phyloP scores from a whole-genome alignment of 2,888 invertebrate genomes.

The Amphiduros pacificus region DNA sequence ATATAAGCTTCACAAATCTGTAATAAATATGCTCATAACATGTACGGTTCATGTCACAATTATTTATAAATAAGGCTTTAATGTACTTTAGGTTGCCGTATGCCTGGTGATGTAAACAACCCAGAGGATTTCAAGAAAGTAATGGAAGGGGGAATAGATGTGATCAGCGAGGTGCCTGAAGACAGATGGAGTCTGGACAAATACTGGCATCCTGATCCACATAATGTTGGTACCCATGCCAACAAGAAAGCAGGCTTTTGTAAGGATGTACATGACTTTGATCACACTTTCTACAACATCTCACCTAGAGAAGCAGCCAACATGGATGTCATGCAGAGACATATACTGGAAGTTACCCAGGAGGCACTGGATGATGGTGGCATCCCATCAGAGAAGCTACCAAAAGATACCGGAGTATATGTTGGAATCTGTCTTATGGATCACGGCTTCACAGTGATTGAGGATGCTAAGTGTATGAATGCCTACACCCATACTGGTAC shows the following conservation, averaged over 20 bases:
- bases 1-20: too few species aligned
- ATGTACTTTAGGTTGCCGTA: conserved; percentile 23
- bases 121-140: conserved; percentile 21
- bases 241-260: conserved; percentile 13
- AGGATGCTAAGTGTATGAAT: conserved; percentile 19
- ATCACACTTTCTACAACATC: conserved; percentile 29
- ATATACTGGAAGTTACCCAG: conserved; percentile 26
- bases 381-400: conserved; percentile 14
- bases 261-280: conserved; percentile 22
- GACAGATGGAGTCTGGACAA: conserved; percentile 27
- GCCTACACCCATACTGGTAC: conserved; percentile 26
- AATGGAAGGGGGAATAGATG: conserved; percentile 14
- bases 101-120: conserved; percentile 20
- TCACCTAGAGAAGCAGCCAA: conserved; percentile 27
- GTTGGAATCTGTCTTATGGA: conserved; percentile 25
- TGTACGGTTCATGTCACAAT: too few species aligned
- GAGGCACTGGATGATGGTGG: conserved; percentile 27
- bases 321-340: conserved; percentile 28
- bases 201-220: conserved; percentile 10
- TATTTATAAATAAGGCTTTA: too few species aligned
- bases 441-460: conserved; percentile 5
- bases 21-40: too few species aligned
- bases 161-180: conserved; percentile 15
- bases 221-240: conserved; percentile 16
- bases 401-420: conserved; percentile 22